Base-by-base conservation (phyloP, 2,888 invertebrate genomes). In the Amphipyra tragopoginis region DNA sequence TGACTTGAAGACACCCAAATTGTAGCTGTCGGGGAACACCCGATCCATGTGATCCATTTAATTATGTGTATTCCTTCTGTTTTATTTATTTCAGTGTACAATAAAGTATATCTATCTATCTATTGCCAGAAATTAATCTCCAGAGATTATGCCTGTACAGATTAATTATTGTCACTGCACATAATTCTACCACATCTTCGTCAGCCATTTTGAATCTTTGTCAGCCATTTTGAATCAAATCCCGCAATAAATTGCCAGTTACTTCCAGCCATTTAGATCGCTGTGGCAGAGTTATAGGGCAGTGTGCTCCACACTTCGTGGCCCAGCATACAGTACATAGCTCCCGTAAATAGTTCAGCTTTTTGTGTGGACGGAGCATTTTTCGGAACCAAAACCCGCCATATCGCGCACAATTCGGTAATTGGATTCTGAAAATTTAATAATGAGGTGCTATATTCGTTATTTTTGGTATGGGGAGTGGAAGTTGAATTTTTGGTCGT, bases 321-420 rank as follows among this genome's bases (percentile, higher is more conserved):
- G 77, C 76, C 73, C 71, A 78, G 82, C 80, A 77, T 82, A 79
- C 81, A 80, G 75, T 79, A 78, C 82, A 86, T 80, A 79, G 79
- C 79, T 68, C 40, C 70, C 71, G 76, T 78, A 78, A 85, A 86
- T 84, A 84, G 79, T 80, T 80, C 61, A 76, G 75, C 79, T 82
- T 86, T 84, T 83, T 77, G 59, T 61, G 52, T 54, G 67, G 34
- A 68, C 47, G 34, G 34, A 58, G 53, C 42, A 67, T 71, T 72
- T 81, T 73, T 56, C 42, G 39, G 6, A 34, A 60, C 14, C 21
- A 44, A 29, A 53, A 5, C 43, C 14, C 36, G 9, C 15, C 8
- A 6, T 55, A 34, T 36, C 54, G 48, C 11, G 26, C 34, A 15
- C 29, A 9, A 13, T 50, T 21, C 26, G 0, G 48, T 65, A 65